These are phyloP conservation scores for Ptychodera flava DNA, from an alignment of 35 echinoderm and acorn worm genomes.

Conservation along the genomic window DNA sequence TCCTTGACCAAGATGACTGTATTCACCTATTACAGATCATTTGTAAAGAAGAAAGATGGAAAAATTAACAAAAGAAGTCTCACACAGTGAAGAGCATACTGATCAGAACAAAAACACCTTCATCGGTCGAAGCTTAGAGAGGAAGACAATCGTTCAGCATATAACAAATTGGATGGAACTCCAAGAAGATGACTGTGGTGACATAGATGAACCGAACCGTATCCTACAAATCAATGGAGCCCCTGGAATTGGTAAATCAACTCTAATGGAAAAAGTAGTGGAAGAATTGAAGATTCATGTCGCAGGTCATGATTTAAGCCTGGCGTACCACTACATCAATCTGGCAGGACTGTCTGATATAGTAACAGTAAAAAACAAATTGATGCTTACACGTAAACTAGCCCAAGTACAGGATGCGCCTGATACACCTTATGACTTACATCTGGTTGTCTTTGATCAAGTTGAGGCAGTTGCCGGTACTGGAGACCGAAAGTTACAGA, in stretches of 20 bases:
- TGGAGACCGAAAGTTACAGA: not conserved
- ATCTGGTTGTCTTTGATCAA: not conserved
- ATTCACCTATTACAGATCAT: too few species aligned
- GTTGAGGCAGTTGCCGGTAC: not conserved
- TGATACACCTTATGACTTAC: not conserved
- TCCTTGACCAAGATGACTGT: too few species aligned
- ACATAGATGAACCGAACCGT: not conserved
- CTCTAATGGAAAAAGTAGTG: not conserved
- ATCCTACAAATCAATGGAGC: not conserved
- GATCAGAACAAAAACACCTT: too few species aligned
- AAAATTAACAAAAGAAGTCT: too few species aligned
- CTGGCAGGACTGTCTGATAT: not conserved
- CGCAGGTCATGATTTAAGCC: too few species aligned
- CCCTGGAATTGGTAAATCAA: not conserved
- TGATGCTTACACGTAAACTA: not conserved
- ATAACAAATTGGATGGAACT: too few species aligned
- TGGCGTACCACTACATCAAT: not conserved
- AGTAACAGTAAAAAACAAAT: not conserved
- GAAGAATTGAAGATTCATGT: not conserved
- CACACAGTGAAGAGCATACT: too few species aligned
- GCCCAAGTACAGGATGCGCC: not conserved
- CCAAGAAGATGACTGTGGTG: too few species aligned
- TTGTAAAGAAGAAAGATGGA: too few species aligned
- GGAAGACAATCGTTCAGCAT: too few species aligned
- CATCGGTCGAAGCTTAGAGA: too few species aligned